Evolutionary conservation across 2,797 vertebrate genomes (phyloP), one percentile per base, ranked within the genome.

Genomic region (Serranus cabrilla): DNA sequence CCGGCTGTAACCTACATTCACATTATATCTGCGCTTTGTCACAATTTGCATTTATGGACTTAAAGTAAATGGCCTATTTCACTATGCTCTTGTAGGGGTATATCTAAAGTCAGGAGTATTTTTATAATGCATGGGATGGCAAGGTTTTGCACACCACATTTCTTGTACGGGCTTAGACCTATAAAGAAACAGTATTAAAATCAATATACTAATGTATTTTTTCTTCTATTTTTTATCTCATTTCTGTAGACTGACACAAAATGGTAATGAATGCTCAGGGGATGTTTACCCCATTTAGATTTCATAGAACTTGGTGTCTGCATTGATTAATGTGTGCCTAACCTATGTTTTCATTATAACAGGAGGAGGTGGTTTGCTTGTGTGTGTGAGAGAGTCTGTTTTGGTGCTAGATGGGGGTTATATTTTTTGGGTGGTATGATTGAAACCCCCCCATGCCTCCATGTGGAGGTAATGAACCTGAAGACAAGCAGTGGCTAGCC

Each of bases 401-500:
- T 78, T 68, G 58, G 65, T 71, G 47, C 40, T 76, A 70, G 78
- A 80, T 75, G 71, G 73, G 83, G 87, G 79, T 87, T 85, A 90
- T 91, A 91, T 94, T 94, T 34, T 93, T 91, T 71, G 91, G 84
- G 50, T 87, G 75, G 81, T 85, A 89, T 94, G 95, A 95, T 93
- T 95, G 93, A 94, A 94, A 87, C 89, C 80, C 78, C 78, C 87
- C 88, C 71, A 74, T 90, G 84, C 90, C 75, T 92, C 86, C 71
- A 75, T 89, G 91, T 92, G 89, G 87, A 91, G 93, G 93, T 95
- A 95, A 95, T 95, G 94, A 94, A 95, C 93, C 93, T 91, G 87
- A 90, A 90, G 93, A 95, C 93, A 95, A 89, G 92, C 89, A 90
- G 88, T 78, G 71, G 90, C 91, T 80, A 86, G 89, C 85, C 90